phyloP scores from a whole-genome alignment of 53 echinoderm and acorn worm species.

The Holothuria scabra region DNA sequence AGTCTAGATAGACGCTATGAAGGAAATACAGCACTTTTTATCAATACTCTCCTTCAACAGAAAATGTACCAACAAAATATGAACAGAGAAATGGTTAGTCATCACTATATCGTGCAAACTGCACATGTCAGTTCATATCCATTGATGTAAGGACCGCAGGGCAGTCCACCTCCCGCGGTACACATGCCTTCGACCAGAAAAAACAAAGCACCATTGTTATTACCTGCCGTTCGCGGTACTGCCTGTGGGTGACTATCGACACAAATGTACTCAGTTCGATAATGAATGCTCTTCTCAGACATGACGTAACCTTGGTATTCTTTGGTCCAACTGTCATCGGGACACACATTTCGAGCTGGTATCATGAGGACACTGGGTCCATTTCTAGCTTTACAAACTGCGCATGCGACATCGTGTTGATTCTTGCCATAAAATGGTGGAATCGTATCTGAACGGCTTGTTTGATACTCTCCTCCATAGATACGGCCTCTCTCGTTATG shows the following conservation, averaged over 20 bases:
- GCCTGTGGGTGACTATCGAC: conserved; percentile 44
- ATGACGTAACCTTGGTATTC: conserved; percentile 69
- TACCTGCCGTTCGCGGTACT: conserved; percentile 40
- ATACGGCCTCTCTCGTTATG: conserved; percentile 18
- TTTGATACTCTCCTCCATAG: conserved; percentile 61
- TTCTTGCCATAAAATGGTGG: neutral
- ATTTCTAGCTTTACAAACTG: conserved; percentile 57
- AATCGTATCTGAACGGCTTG: neutral
- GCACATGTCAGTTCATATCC: conserved; percentile 32
- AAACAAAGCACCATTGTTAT: conserved; percentile 45
- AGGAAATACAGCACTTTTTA: too few relatives aligned
- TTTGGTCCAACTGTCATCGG: conserved; percentile 54
- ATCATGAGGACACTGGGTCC: conserved; percentile 58
- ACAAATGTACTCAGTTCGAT: conserved; percentile 50
- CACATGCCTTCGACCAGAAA: conserved; percentile 22
- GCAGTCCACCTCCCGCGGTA: neutral
- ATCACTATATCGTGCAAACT: neutral
- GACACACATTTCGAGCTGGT: conserved; percentile 68
- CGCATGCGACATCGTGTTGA: conserved; percentile 37
- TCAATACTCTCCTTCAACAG: too few relatives aligned
- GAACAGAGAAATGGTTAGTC: too few relatives aligned
- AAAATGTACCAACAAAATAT: too few relatives aligned
- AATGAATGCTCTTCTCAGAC: conserved; percentile 3
- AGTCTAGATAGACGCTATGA: too few relatives aligned
- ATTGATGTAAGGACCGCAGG: conserved; percentile 1